phyloP scores from a whole-genome alignment of 2,113 vertebrate genomes.

The Willisornis vidua region DNA sequence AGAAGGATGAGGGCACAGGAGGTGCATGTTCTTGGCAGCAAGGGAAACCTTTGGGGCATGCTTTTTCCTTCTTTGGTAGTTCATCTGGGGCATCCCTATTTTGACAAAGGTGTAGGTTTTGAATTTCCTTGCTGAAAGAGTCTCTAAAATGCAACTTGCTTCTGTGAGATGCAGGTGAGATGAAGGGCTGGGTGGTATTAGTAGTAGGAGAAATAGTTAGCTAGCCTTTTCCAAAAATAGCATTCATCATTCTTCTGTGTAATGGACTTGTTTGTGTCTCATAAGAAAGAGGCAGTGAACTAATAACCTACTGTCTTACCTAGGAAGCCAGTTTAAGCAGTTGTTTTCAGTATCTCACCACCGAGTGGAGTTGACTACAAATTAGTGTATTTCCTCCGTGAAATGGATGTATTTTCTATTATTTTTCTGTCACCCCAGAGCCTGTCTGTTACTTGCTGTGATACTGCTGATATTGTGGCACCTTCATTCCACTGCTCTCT shows the following conservation, averaged over 20 bases:
- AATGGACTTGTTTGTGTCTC: background rate
- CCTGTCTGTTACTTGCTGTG: background rate
- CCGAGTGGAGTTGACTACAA: background rate
- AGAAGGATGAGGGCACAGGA: background rate
- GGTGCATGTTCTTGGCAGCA: background rate
- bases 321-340: constrained; percentile 18
- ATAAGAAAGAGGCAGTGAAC: background rate
- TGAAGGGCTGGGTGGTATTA: background rate
- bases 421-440: constrained; percentile 20
- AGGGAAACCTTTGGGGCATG: background rate
- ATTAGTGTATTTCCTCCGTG: constrained; percentile 32
- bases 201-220: background rate
- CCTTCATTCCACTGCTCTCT: background rate
- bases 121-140: background rate
- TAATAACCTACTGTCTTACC: background rate
- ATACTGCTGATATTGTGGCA: constrained; percentile 12
- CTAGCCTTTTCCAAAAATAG: background rate
- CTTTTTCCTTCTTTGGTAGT: background rate
- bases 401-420: constrained; percentile 30
- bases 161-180: background rate
- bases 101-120: background rate
- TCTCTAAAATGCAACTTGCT: background rate
- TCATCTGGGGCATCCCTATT: background rate
- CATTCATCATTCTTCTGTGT: background rate
- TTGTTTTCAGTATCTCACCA: background rate